A percentile compares a stretch with the other conserved stretches of the same genome.
Evolutionary conservation across 2,113 vertebrate species (phyloP).

Genomic region (Barbus barbus): DNA sequence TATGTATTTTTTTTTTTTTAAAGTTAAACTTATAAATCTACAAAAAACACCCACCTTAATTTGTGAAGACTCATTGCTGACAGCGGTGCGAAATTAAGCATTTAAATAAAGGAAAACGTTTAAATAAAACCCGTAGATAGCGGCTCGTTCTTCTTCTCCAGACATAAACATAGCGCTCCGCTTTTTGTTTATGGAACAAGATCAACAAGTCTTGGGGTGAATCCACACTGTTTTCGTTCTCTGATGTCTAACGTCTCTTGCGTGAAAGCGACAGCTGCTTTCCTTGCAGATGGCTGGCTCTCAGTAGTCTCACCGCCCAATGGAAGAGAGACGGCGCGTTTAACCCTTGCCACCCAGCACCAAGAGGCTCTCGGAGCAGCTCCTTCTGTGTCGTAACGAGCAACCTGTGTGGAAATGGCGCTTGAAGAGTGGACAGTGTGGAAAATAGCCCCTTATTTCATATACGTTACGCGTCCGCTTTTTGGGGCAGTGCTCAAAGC

Average conservation of each 20-base stretch:
- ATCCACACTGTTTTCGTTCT: slow-evolving; percentile 63
- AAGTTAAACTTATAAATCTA: background rate
- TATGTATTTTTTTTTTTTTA: too few species aligned
- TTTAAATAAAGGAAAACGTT: slow-evolving; percentile 57
- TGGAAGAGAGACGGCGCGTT: slow-evolving; percentile 57
- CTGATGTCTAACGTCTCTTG: slow-evolving; percentile 64
- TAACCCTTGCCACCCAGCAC: slow-evolving; percentile 67
- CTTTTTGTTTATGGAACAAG: slow-evolving; percentile 50
- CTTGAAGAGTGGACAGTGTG: slow-evolving; percentile 9
- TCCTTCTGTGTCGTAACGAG: slow-evolving; percentile 42
- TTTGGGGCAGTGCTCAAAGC: background rate
- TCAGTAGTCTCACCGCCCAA: slow-evolving; percentile 70
- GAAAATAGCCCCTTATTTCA: background rate
- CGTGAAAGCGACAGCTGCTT: slow-evolving; percentile 57
- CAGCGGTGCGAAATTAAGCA: slow-evolving; percentile 51
- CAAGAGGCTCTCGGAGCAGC: slow-evolving; percentile 25
- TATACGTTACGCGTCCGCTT: background rate
- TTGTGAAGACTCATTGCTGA: slow-evolving; percentile 44
- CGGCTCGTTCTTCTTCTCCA: slow-evolving; percentile 63
- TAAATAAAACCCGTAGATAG: slow-evolving; percentile 44
- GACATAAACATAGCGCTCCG: slow-evolving; percentile 62
- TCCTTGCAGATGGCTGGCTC: slow-evolving; percentile 65
- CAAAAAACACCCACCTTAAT: slow-evolving; percentile 47
- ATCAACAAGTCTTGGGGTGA: slow-evolving; percentile 86
- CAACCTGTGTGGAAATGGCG: slow-evolving; percentile 56